Evolutionary conservation across 1,140 invertebrate genomes (phyloP), one percentile per base, ranked within the genome.

Genomic region (Oryctes rhinoceros): DNA sequence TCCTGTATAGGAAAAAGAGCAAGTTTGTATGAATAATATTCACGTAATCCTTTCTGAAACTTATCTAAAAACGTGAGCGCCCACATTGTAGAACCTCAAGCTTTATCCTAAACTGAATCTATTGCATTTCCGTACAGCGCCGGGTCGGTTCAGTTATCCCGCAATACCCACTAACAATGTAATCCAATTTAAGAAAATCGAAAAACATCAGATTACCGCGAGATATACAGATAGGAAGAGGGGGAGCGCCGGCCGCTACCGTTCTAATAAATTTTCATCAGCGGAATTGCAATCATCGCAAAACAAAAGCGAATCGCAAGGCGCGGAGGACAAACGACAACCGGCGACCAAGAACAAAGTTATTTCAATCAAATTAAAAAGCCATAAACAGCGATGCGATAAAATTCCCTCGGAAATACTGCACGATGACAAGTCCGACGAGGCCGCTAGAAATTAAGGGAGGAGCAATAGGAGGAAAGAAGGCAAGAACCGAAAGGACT

Each of bases 331-430:
- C 53, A 59, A 59, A 59, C 65, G 20, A 24, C 53, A 13, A 62
- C 53, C 53, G 65, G 24, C 65, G 53, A 59, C 53, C 53, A 59
- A 71, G 65, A 71, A 71, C 65, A 71, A 71, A 71, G 65, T 71
- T 71, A 71, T 71, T 71, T 71, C 65, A 71, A 71, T 71, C 65
- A 71, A 71, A 71, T 71, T 71, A 71, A 71, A 71, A 71, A 71
- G 65, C 65, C 65, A 71, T 71, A 71, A 71, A 71, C 65, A 71
- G 65, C 65, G 18, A 11, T 24, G 35, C 65, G 65, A 71, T 71
- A 71, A 71, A 71, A 71, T 71, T 71, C 65, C 65, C 65, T 71
- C 20, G 65, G 35, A 71, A 30, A 37, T 71, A 35, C 65, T 30
- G 24, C 20, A 30, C 65, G 24, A 30, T 30, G 65, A 37, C 65